A percentile compares a stretch with the other conserved stretches of the same genome.
These are phyloP conservation scores for Trissolcus basalis DNA, from an alignment of 1,140 invertebrate species.

Conservation along the genomic window DNA sequence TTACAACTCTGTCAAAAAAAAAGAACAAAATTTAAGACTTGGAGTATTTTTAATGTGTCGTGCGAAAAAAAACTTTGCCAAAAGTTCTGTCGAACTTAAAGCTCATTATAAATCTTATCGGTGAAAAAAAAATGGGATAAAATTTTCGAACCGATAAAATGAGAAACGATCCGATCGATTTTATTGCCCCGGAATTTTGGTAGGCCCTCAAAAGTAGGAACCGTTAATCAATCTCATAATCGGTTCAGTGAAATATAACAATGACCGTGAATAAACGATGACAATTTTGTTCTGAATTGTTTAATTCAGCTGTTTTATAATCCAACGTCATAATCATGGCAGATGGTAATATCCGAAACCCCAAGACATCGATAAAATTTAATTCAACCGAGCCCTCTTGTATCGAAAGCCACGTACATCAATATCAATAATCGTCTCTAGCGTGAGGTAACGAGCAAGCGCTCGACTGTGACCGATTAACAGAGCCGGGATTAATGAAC, in stretches of 20 bases:
- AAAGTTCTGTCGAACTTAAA: slow-evolving; percentile 3
- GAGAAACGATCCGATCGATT: too few relatives aligned
- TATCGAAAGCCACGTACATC: slow-evolving; percentile 2
- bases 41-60: slow-evolving; percentile 12
- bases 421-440: slow-evolving; percentile 12
- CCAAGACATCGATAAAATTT: slow-evolving; percentile 1
- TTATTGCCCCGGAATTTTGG: too few relatives aligned
- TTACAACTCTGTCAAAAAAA: slow-evolving; percentile 3
- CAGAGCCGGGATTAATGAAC: slow-evolving; percentile 14
- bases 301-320: background rate
- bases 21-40: slow-evolving; percentile 3
- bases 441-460: background rate
- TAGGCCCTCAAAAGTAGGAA: too few relatives aligned
- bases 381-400: background rate
- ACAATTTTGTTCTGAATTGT: background rate
- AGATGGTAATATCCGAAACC: background rate
- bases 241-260: too few relatives aligned
- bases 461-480: slow-evolving; percentile 7
- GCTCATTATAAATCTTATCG: background rate
- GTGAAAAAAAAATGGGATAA: background rate
- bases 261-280: too few relatives aligned
- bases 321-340: background rate
- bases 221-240: too few relatives aligned
- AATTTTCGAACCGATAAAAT: background rate
- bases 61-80: slow-evolving; percentile 5